Evolutionary conservation across 2,888 invertebrate genomes (phyloP).

Genomic region (Phlogophora meticulosa): DNA sequence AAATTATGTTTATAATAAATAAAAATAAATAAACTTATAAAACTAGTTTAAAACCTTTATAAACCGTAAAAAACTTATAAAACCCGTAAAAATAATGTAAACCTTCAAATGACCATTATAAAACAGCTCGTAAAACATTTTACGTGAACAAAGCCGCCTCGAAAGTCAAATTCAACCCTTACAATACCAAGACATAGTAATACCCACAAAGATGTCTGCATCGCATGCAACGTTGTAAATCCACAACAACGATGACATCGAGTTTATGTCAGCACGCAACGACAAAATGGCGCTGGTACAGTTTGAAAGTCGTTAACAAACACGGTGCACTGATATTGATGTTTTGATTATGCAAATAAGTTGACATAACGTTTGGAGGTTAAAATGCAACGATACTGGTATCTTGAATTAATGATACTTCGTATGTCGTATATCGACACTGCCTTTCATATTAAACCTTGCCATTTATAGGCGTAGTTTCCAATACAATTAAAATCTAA

Average conservation of each 20-base stretch:
- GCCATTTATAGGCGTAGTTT: too few relatives aligned
- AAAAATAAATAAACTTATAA: too few relatives aligned
- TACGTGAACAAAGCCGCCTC: constrained; percentile 10
- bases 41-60: too few relatives aligned
- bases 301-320: constrained; percentile 45
- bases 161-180: constrained; percentile 24
- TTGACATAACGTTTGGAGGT: constrained; percentile 9
- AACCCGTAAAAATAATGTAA: background rate
- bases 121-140: constrained; percentile 29
- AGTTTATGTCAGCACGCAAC: constrained; percentile 51
- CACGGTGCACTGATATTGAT: constrained; percentile 52
- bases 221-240: constrained; percentile 60
- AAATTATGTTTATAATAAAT: too few relatives aligned
- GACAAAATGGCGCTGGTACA: constrained; percentile 41
- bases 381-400: background rate
- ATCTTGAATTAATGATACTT: background rate
- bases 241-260: constrained; percentile 26
- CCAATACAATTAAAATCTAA: too few relatives aligned
- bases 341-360: constrained; percentile 48
- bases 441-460: too few relatives aligned
- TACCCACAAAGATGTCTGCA: constrained; percentile 15
- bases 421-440: too few relatives aligned
- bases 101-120: background rate
- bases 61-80: background rate
- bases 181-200: constrained; percentile 38